Percentiles rank a stretch among this genome's conserved stretches.
Conservation (phyloP, 2,888 invertebrate species). For the Callinectes sapidus region DNA sequence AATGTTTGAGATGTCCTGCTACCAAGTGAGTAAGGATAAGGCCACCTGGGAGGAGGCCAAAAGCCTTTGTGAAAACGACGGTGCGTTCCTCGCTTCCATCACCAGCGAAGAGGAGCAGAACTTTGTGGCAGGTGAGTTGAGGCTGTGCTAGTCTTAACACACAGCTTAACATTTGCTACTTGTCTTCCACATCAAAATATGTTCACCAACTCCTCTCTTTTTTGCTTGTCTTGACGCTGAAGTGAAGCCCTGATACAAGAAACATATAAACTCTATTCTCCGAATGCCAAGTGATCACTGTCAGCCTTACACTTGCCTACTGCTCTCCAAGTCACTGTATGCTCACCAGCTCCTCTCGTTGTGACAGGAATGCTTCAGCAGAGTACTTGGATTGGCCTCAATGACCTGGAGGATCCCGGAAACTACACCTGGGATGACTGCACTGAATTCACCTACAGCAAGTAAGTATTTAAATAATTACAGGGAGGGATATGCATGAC, state of each 20-base stretch:
- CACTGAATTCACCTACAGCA: background rate
- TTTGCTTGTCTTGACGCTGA: background rate
- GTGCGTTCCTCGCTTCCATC: slow-evolving; percentile 21
- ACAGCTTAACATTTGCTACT: no score
- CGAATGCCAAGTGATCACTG: background rate
- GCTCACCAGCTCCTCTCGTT: background rate
- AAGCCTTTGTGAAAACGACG: background rate
- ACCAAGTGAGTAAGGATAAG: slow-evolving; percentile 4
- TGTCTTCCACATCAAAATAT: no score
- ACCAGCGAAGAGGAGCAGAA: background rate
- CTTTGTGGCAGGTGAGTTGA: slow-evolving; percentile 17
- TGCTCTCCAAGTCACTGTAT: background rate
- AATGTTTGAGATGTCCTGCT: slow-evolving; percentile 37
- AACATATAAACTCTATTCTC: background rate
- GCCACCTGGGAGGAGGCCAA: background rate
- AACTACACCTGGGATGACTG: slow-evolving; percentile 17
- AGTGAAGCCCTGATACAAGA: background rate
- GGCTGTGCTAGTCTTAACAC: no score
- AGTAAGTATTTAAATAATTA: no score
- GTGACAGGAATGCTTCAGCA: background rate
- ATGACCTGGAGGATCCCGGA: background rate
- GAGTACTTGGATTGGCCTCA: slow-evolving; percentile 2
- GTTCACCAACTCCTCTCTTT: no score
- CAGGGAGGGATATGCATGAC: no score
- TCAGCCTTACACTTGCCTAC: background rate